Evolutionary conservation across 2,113 vertebrate genomes (phyloP), one percentile per base, ranked within the genome.

Genomic region (Platichthys stellatus): DNA sequence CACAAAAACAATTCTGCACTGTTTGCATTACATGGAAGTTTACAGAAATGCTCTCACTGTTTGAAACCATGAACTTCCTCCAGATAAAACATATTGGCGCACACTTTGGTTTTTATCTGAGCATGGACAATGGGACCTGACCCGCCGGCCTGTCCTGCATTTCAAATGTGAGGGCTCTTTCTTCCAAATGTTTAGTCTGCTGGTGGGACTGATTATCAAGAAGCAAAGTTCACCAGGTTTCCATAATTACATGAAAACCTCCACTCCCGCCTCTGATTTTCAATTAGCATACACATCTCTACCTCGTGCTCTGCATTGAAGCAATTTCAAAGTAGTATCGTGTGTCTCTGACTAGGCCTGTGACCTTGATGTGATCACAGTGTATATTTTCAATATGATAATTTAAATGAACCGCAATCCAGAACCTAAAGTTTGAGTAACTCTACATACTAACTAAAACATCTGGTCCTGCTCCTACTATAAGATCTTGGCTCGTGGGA

Each of bases 381-480:
- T 86, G 80, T 85, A 80, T 90, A 85, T 90, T 92, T 92, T 88
- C 68, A 88, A 88, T 85, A 88, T 85, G 81, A 87, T 91, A 77
- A 92, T 91, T 85, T 86, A 71, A 86, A 7, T 26, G 51, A 73
- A 85, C 81, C 85, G 51, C 84, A 85, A 62, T 64, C 54, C 23
- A 74, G 47, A 78, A 80, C 61, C 61, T 24, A 56, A 82, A 59
- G 65, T 78, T 66, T 82, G 62, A 69, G 75, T 84, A 64, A 79
- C 28, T 62, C 28, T 62, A 65, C 80, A 58, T 76, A 58, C 74
- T 78, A 74, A 65, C 76, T 69, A 12, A 81, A 89, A 92, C 91
- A 92, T 92, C 87, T 92, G 90, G 87, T 88, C 73, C 80, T 63
- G 84, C 83, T 85, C 73, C 80, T 63, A 83, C 83, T 85, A 84